Evolutionary conservation across 2,797 vertebrate species (phyloP), one percentile per base, ranked within the genome.

Genomic region (Anas bernieri): DNA sequence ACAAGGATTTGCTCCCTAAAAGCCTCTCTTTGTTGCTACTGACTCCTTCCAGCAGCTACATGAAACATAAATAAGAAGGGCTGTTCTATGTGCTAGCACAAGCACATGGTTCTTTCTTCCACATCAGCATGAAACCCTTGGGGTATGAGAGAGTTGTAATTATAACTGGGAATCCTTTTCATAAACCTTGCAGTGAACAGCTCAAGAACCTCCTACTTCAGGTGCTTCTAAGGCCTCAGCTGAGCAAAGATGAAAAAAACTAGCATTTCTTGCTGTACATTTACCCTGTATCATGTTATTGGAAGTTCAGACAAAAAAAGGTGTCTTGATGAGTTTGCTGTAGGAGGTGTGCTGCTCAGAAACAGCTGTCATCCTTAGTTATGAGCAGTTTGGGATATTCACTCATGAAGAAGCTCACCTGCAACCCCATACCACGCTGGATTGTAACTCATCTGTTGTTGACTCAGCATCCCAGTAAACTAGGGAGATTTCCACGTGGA

Each of bases 61-160:
- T 17, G 5, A 64, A 43, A 45, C 46, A 18, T 33, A 69, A 18
- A 18, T 64, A 35, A 69, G 73, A 80, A 58, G 33, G 16, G 7
- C 7, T 48, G 45, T 30, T 59, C 11, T 28, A 10, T 68, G 17
- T 23, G 21, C 15, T 26, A 23, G 21, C 22, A 12, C 30, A 14
- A 30, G 28, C 41, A 46, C 4, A 2, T 23, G n/a, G 50, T 56
- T n/a, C 13, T 43, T 67, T 83, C 31, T 69, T 79, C 35, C 50
- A 20, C 12, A 18, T 35, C 63, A 59, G 21, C 5, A 2, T 64
- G 30, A 75, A 92, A 75, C 46, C 37, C n/a, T 46, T 64, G 30
- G n/a, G 45, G 11, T 31, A 6, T 7, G 37, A 68, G 48, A 58
- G 18, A 0, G 0, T 43, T 52, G 4, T 56, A 75, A 35, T 21